Evolutionary conservation across 2,888 invertebrate genomes (phyloP), one percentile per base, ranked within the genome.

Genomic region (Gandaritis pyraliata): DNA sequence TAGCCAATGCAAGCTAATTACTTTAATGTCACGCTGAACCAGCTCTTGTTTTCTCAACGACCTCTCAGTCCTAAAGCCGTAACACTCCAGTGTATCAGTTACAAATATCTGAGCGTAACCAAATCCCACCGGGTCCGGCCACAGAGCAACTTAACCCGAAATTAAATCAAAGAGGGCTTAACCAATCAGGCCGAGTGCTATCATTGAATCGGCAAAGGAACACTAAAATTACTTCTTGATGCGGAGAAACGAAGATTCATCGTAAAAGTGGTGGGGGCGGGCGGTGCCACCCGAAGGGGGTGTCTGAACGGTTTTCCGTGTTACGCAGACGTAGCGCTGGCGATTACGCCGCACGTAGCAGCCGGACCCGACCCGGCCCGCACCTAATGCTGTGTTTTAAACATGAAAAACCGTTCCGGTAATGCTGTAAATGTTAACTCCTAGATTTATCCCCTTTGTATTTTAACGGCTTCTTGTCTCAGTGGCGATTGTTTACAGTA

Each of bases 171-270:
- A 90, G 91, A 88, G 90, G 89, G 89, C 86, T 90, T 88, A 87
- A 90, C 91, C 90, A 92, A 91, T 92, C 91, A 90, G 83, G 81
- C 79, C 91, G 90, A 92, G 91, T 92, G 91, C 90, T 92, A 91
- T 90, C 92, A 90, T 91, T 91, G 90, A 91, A 91, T 91, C 90
- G 90, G 89, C 86, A 88, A 91, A 90, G 89, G 88, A 91, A 92
- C 91, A 91, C 90, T 90, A 90, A 91, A 91, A 91, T 91, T 91
- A 90, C 91, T 92, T 91, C 91, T 90, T 91, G 91, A 90, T 91
- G 89, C 90, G 89, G 87, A 89, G 91, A 90, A 91, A 90, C 90
- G 91, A 92, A 91, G 91, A 92, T 91, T 91, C 91, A 91, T 91
- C 91, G 91, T 92, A 91, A 91, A 91, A 91, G 88, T 88, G 88